Conservation (phyloP, 2,113 vertebrate genomes). For the Pangasianodon gigas region DNA sequence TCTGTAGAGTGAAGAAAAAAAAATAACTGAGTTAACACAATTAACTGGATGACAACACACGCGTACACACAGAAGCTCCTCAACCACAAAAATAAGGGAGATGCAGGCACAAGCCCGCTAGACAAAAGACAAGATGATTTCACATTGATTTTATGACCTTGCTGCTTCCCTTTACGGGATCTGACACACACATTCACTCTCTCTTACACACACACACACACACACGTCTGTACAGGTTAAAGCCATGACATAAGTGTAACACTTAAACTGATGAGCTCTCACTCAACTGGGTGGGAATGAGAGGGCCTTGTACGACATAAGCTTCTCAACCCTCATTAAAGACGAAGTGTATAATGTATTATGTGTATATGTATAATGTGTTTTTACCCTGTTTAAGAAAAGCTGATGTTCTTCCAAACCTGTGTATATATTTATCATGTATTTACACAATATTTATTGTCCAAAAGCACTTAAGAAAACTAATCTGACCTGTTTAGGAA, state of each 20-base stretch:
- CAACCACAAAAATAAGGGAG: conserved; percentile 49
- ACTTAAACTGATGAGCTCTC: conserved; percentile 34
- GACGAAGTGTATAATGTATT: not conserved
- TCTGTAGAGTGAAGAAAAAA: conserved; percentile 32
- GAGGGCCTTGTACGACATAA: not conserved
- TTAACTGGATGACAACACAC: not conserved
- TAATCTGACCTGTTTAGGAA: not conserved
- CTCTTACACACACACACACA: conserved; percentile 31
- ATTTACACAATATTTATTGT: too few species aligned
- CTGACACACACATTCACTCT: conserved; percentile 34
- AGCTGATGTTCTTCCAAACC: not conserved
- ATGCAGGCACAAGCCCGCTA: conserved; percentile 50
- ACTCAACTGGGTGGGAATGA: not conserved
- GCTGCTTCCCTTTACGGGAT: conserved; percentile 31
- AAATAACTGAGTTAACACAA: not conserved
- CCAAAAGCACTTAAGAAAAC: not conserved
- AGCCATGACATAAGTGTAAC: conserved; percentile 45
- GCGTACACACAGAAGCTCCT: not conserved
- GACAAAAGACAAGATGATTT: conserved; percentile 44
- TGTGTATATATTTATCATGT: not conserved
- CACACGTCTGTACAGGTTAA: conserved; percentile 47
- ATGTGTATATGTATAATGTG: not conserved
- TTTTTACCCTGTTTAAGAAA: not conserved
- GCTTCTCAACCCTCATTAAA: not conserved
- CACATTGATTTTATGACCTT: conserved; percentile 45